phyloP scores from a whole-genome alignment of 2,888 invertebrate genomes.

The Portevinia maculata region DNA sequence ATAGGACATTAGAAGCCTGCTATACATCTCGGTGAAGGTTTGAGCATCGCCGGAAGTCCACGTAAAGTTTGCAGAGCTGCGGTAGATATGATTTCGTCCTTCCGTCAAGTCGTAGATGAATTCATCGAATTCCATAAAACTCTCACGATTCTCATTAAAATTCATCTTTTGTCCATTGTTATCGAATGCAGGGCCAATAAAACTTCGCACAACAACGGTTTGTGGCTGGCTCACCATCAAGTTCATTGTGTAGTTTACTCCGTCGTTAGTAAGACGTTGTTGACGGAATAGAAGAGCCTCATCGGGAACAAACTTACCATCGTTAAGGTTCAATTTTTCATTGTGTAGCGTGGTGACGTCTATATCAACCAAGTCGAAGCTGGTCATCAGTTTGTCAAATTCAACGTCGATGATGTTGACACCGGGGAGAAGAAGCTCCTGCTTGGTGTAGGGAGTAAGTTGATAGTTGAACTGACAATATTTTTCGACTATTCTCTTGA shows the following conservation, averaged over 20 bases:
- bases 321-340: slow-evolving; percentile 83
- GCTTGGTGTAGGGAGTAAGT: slow-evolving; percentile 85
- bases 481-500: slow-evolving; percentile 85
- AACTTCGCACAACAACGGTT: slow-evolving; percentile 86
- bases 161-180: slow-evolving; percentile 84
- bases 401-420: slow-evolving; percentile 86
- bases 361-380: slow-evolving; percentile 87
- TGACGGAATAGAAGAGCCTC: slow-evolving; percentile 84
- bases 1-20: slow-evolving; percentile 83
- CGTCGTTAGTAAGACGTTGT: slow-evolving; percentile 86
- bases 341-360: slow-evolving; percentile 86
- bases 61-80: slow-evolving; percentile 86
- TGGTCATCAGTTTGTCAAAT: slow-evolving; percentile 88
- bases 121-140: slow-evolving; percentile 87
- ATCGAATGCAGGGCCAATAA: slow-evolving; percentile 88
- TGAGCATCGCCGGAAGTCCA: slow-evolving; percentile 86
- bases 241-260: slow-evolving; percentile 85
- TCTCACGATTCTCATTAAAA: slow-evolving; percentile 85
- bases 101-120: slow-evolving; percentile 85
- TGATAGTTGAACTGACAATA: slow-evolving; percentile 85
- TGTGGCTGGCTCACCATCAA: slow-evolving; percentile 85
- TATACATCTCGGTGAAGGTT: slow-evolving; percentile 80
- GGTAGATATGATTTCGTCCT: slow-evolving; percentile 87
- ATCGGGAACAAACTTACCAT: slow-evolving; percentile 80
- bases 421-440: slow-evolving; percentile 86